phyloP scores from a whole-genome alignment of 2,888 invertebrate genomes.

The Kryphioiulus occultus region DNA sequence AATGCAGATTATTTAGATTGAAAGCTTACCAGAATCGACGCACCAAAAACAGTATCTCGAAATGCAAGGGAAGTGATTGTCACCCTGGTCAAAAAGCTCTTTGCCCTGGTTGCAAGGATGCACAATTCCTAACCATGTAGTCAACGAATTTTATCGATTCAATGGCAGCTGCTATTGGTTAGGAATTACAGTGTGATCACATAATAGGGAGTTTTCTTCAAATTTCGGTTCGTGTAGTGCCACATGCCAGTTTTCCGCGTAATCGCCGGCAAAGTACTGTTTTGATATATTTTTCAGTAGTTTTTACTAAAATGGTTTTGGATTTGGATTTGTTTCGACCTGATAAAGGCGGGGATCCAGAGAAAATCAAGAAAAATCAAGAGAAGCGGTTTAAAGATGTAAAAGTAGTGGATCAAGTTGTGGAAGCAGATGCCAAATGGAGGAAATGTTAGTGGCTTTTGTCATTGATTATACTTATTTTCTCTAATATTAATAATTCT shows the following conservation, averaged over 20 bases:
- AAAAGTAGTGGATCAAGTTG: constrained; percentile 86
- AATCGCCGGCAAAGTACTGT: not conserved
- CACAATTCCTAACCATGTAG: too few relatives aligned
- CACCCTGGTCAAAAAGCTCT: too few relatives aligned
- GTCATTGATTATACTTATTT: not conserved
- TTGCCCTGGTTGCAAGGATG: too few relatives aligned
- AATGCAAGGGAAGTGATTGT: not conserved
- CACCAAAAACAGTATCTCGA: not conserved
- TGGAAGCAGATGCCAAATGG: constrained; percentile 89
- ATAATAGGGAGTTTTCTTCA: not conserved
- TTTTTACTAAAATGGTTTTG: constrained; percentile 78
- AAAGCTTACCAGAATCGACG: not conserved
- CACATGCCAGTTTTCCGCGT: not conserved
- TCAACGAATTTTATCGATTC: too few relatives aligned
- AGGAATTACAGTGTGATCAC: not conserved
- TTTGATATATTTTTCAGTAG: not conserved
- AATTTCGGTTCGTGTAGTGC: not conserved
- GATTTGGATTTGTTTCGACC: constrained; percentile 95
- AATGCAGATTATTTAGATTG: not conserved
- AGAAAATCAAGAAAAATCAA: constrained; percentile 90
- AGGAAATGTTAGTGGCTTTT: constrained; percentile 70
- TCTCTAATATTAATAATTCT: not conserved
- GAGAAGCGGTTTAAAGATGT: constrained; percentile 92
- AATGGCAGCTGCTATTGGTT: too few relatives aligned
- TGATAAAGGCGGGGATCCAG: constrained; percentile 94